A percentile compares a stretch with the other conserved stretches of the same genome.
Conservation (phyloP, 2,797 vertebrate species). For the Thamnophis elegans region DNA sequence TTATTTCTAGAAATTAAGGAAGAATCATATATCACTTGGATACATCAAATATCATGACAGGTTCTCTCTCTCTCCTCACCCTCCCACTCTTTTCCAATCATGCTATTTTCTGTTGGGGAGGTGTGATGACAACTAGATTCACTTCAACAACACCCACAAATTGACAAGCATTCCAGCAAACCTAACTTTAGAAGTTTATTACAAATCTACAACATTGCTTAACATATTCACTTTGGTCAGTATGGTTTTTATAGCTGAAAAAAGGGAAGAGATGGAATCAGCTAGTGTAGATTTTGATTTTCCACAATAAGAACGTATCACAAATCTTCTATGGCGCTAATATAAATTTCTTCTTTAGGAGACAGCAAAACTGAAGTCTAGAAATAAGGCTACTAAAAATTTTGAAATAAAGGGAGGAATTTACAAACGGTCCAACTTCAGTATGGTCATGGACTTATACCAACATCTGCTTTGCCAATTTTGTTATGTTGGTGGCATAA, state of each 20-base stretch:
- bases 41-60: slow-evolving; percentile 32
- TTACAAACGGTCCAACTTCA: neutral
- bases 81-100: neutral
- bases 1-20: slow-evolving; percentile 64
- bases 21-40: slow-evolving; percentile 56
- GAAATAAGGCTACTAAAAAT: neutral
- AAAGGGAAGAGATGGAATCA: neutral
- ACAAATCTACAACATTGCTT: neutral
- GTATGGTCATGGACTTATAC: neutral
- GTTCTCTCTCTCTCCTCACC: neutral
- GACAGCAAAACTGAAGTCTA: neutral
- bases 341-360: too few relatives aligned
- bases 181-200: neutral
- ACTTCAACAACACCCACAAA: neutral
- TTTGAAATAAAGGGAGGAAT: neutral
- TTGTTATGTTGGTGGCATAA: neutral
- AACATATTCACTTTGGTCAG: neutral
- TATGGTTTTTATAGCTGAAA: neutral
- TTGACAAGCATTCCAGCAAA: neutral
- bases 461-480: neutral
- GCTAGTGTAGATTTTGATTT: neutral
- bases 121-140: neutral
- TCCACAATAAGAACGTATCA: neutral
- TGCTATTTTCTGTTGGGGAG: neutral
- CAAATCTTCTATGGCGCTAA: neutral